These are phyloP conservation scores for Falcunculus frontatus DNA, from an alignment of 2,113 vertebrate genomes.

Conservation along the genomic window DNA sequence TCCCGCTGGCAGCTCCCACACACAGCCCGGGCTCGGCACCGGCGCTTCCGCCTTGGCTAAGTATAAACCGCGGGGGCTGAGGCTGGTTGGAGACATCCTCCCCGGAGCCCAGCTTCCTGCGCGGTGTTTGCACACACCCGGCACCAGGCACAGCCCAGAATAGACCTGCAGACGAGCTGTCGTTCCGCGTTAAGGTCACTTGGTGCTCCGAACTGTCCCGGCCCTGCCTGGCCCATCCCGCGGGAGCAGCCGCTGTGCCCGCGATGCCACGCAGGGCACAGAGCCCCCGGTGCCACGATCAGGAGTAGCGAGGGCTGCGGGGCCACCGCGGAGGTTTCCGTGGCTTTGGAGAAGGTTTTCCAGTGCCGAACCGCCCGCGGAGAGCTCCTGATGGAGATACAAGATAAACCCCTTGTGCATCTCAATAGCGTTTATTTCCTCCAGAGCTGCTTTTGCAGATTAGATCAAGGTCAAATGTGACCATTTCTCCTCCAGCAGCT, in stretches of 20 bases:
- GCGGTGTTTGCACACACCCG: not conserved
- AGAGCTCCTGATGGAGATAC: not conserved
- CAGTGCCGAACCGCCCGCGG: accelerated
- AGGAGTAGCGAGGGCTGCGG: accelerated
- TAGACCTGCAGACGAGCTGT: not conserved
- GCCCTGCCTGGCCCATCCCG: not conserved
- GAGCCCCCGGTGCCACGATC: accelerated
- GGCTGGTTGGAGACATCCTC: not conserved
- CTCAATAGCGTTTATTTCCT: not conserved
- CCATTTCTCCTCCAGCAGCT: not conserved
- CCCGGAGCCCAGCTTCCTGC: not conserved
- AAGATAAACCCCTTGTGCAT: not conserved
- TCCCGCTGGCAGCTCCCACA: not conserved
- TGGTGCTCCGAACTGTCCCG: not conserved
- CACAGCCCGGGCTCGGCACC: not conserved
- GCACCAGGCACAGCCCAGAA: conserved; percentile 12
- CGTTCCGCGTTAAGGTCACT: not conserved
- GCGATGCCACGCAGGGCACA: accelerated
- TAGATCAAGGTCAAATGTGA: not conserved
- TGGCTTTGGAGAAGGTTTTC: not conserved
- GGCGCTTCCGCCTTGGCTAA: not conserved
- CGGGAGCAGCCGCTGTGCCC: not conserved
- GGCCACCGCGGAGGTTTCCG: not conserved
- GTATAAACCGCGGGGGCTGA: not conserved
- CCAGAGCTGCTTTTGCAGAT: not conserved